Percentiles rank a stretch among this genome's conserved stretches.
These are phyloP conservation scores for Phthorimaea operculella DNA, from an alignment of 1,140 invertebrate genomes.

Conservation along the genomic window DNA sequence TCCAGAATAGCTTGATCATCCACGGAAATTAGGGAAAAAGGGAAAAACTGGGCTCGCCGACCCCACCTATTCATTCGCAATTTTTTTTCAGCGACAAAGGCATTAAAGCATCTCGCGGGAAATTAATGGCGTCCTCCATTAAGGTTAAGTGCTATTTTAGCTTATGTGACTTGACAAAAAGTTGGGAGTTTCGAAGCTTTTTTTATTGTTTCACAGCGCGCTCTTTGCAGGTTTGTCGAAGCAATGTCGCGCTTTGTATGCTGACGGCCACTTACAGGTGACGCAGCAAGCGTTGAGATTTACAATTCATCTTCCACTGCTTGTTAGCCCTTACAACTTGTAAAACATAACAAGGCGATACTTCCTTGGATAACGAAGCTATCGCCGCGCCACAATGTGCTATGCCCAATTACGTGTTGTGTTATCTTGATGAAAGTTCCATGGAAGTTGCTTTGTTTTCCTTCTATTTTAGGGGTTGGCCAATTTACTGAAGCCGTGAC, in stretches of 20 bases:
- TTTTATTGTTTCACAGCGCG: conserved; percentile 19
- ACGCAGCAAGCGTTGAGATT: too few species aligned
- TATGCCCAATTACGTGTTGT: conserved; percentile 2
- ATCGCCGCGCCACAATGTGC: too few species aligned
- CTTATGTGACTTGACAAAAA: conserved; percentile 40
- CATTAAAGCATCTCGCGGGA: conserved; percentile 39
- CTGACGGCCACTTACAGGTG: too few species aligned
- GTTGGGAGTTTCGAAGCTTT: conserved; percentile 22
- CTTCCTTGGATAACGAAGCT: too few species aligned
- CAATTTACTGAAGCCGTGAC: too few species aligned
- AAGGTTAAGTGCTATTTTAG: conserved; percentile 43
- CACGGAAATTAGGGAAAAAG: conserved; percentile 26
- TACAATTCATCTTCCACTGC: too few species aligned
- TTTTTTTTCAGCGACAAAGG: conserved; percentile 42
- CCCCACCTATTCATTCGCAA: conserved; percentile 36
- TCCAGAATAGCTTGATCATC: not conserved
- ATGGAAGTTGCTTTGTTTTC: not conserved
- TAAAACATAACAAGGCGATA: too few species aligned
- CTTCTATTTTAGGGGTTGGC: too few species aligned
- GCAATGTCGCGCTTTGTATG: not conserved
- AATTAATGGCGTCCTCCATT: conserved; percentile 36
- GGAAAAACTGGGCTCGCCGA: conserved; percentile 16
- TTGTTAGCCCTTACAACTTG: too few species aligned
- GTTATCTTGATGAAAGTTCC: conserved; percentile 4
- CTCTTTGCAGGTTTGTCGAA: not conserved